A percentile compares a stretch with the other conserved stretches of the same genome.
phyloP scores from a whole-genome alignment of 2,113 vertebrate genomes.

The Plecotus auritus region DNA sequence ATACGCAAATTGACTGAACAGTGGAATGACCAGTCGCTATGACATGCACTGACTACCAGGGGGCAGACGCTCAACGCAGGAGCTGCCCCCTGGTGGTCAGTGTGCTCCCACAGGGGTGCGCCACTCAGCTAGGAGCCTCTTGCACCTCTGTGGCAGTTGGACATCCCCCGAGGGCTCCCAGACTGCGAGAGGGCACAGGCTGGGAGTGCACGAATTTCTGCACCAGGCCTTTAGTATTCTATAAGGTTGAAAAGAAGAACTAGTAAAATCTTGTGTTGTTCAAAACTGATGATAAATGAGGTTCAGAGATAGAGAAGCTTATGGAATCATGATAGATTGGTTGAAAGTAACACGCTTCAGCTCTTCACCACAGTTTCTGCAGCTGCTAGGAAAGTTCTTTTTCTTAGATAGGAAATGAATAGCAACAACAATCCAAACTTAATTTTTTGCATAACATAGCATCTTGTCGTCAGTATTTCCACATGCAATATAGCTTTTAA shows the following conservation, averaged over 20 bases:
- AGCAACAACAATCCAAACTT: background rate
- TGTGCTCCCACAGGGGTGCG: too few relatives aligned
- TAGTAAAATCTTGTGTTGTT: background rate
- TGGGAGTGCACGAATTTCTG: too few relatives aligned
- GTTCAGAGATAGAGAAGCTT: background rate
- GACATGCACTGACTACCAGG: too few relatives aligned
- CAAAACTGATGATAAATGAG: background rate
- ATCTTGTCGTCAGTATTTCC: constrained; percentile 14
- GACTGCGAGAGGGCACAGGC: too few relatives aligned
- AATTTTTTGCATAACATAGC: background rate
- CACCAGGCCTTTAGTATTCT: background rate
- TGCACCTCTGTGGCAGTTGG: too few relatives aligned
- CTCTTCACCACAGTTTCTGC: background rate
- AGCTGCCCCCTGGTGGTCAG: too few relatives aligned
- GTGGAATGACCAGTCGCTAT: too few relatives aligned
- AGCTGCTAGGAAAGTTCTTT: background rate
- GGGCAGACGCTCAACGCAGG: too few relatives aligned
- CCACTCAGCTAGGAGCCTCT: too few relatives aligned
- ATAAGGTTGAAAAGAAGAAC: background rate
- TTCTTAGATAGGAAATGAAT: background rate
- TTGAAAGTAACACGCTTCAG: background rate
- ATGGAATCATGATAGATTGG: background rate
- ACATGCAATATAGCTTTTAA: background rate
- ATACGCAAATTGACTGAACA: too few relatives aligned
- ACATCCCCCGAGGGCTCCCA: too few relatives aligned